Conservation (phyloP, 2,797 vertebrate species). For the Arctocebus calabarensis region DNA sequence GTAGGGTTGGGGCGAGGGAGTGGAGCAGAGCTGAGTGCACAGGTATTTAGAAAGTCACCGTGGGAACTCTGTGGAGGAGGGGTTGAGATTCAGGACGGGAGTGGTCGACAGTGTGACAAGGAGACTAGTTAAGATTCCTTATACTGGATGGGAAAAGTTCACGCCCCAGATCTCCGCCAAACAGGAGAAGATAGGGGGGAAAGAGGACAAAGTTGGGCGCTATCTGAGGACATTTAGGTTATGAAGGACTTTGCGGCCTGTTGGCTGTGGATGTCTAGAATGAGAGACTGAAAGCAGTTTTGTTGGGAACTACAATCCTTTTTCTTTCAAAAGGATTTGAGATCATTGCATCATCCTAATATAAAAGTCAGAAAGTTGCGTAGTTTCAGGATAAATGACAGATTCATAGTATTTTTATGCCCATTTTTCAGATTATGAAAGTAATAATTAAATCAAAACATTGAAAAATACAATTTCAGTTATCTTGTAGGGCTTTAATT, state of each 20-base stretch:
- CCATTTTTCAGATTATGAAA: conserved; percentile 21
- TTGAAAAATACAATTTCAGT: background rate
- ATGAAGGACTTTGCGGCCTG: background rate
- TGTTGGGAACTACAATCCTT: background rate
- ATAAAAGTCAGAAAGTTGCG: background rate
- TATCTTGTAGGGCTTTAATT: conserved; percentile 7
- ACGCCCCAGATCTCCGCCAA: background rate
- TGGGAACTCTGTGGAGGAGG: background rate
- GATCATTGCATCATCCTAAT: background rate
- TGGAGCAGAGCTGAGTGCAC: background rate
- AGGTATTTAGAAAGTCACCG: background rate
- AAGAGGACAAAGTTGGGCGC: background rate
- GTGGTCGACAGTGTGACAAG: background rate
- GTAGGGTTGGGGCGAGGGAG: background rate
- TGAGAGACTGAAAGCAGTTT: background rate
- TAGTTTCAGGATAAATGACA: background rate
- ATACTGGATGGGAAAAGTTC: background rate
- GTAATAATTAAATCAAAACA: background rate
- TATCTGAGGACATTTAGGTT: background rate
- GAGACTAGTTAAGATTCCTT: background rate
- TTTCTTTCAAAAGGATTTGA: background rate
- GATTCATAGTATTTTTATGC: background rate
- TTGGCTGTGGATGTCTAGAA: background rate
- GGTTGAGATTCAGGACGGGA: background rate
- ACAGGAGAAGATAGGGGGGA: background rate